Base-by-base conservation (phyloP, 1,140 invertebrate genomes). In the Trichonephila inaurata region DNA sequence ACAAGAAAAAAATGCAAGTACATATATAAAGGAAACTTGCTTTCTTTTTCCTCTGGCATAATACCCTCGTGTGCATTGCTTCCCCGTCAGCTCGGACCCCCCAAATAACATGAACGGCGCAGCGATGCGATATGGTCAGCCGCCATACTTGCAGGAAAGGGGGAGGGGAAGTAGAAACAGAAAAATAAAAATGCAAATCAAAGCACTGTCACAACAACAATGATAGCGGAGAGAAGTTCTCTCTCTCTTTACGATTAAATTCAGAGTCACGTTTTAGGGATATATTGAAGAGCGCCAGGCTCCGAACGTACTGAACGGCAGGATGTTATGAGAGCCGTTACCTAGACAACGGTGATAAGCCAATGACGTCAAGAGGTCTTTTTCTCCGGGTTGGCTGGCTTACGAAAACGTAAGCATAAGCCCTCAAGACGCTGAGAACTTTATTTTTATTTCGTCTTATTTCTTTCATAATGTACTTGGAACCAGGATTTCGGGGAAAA, bases 341-440 rank as follows among this genome's bases (percentile, higher is more conserved):
- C 61, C 91, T 28, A 87, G 83, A 83, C 91, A 92, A 92, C 91
- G 82, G 18, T n/a, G 91, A 92, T 92, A 92, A 92, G 91, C 91
- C 64, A 24, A 87, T 92, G 91, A 92, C 91, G 91, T 92, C 77
- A 92, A 92, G 61, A 77, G 69, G 40, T 62, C 60, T 85, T 92
- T 85, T 81, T 82, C 44, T 58, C 82, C 61, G 77, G 90, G 81
- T 92, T 92, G 90, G 90, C 21, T 83, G 62, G 44, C 64, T 33
- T 66, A 28, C 86, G 64, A 77, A 24, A 58, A 60, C 44, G 69
- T 58, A 51, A 77, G 64, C 66, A 88, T 58, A 88, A 69, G 69
- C 88, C 44, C 69, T 44, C 21, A 64, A 33, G 61, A 40, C 8
- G 86, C 33, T 88, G 24, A 33, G 61, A 44, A 21, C n/a, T 18